phyloP scores from a whole-genome alignment of 2,888 invertebrate species.

The Pollenia labialis region DNA sequence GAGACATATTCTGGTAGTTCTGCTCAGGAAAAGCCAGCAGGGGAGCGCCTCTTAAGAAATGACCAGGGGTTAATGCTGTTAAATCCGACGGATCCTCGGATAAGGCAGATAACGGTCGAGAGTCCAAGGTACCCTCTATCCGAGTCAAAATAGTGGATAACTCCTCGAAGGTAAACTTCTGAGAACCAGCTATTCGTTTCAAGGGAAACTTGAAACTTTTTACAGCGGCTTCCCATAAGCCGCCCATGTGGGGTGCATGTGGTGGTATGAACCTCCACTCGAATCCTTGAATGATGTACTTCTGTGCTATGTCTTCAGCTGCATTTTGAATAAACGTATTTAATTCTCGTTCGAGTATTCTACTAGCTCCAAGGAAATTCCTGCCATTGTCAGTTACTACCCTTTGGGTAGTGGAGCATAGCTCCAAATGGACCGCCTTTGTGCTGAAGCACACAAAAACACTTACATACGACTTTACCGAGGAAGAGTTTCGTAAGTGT shows the following conservation, averaged over 20 bases:
- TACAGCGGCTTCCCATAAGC: neutral
- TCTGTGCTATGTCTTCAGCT: neutral
- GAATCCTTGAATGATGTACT: neutral
- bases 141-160: neutral
- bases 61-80: neutral
- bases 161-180: neutral
- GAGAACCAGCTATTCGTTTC: neutral
- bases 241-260: neutral
- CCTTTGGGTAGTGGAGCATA: neutral
- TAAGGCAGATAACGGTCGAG: neutral
- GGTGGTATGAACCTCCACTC: neutral
- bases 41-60: neutral
- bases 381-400: neutral
- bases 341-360: neutral
- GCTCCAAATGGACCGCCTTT: too few relatives aligned
- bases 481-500: neutral
- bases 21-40: neutral
- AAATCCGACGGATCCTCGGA: neutral
- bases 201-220: neutral
- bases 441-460: neutral
- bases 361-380: neutral
- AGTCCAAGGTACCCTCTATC: neutral
- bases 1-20: neutral
- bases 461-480: slow-evolving; percentile 27
- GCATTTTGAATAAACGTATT: neutral